A percentile compares a stretch with the other conserved stretches of the same genome.
phyloP scores from a whole-genome alignment of 92 coral and sea anemone species.

The Muricea muricata region DNA sequence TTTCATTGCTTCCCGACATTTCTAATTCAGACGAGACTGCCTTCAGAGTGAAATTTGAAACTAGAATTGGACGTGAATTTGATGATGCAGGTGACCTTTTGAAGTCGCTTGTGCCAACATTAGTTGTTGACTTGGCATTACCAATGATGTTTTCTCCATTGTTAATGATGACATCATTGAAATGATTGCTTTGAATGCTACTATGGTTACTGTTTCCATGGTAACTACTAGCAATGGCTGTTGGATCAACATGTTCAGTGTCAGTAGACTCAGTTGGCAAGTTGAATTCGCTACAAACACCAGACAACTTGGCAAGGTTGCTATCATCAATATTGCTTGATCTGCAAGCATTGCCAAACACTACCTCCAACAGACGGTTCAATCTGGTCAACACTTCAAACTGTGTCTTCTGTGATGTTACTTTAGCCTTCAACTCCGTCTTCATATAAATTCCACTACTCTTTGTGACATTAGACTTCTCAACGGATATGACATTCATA shows the following conservation, averaged over 20 bases:
- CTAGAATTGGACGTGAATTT: conserved; percentile 51
- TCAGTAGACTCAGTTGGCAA: too few species aligned
- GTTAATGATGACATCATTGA: too few species aligned
- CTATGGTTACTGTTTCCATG: not conserved
- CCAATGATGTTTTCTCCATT: too few species aligned
- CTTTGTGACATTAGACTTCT: conserved; percentile 48
- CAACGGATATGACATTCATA: conserved; percentile 72
- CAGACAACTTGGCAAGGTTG: too few species aligned
- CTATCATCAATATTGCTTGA: not conserved
- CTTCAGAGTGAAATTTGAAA: conserved; percentile 33
- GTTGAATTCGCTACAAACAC: too few species aligned
- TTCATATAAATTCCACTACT: conserved; percentile 5
- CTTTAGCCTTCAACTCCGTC: conserved; percentile 79
- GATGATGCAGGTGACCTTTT: conserved; percentile 13
- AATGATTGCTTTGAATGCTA: too few species aligned
- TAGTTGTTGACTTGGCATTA: not conserved
- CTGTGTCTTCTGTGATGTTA: conserved; percentile 81
- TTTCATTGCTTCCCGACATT: conserved; percentile 8
- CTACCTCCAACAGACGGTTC: conserved; percentile 63
- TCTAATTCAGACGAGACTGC: conserved; percentile 1
- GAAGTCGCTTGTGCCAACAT: not conserved
- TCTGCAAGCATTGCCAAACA: conserved; percentile 55
- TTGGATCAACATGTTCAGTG: too few species aligned
- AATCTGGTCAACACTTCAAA: conserved; percentile 60
- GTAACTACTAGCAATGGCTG: not conserved